phyloP scores from a whole-genome alignment of 2,888 invertebrate species.

The Cosmia trapezina region DNA sequence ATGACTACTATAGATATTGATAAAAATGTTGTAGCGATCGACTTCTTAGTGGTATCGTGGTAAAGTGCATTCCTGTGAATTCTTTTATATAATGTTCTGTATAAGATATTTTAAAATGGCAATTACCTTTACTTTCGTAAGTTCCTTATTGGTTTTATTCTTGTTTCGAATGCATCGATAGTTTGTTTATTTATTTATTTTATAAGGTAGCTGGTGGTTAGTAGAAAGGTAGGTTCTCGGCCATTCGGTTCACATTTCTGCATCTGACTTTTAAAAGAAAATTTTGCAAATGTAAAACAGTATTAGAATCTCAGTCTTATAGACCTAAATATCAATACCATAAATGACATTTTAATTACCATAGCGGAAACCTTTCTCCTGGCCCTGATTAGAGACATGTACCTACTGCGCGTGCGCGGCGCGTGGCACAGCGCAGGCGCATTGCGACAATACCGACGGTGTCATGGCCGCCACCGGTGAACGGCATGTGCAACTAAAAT shows the following conservation, averaged over 20 bases:
- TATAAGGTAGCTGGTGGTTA: neutral
- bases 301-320: neutral
- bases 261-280: neutral
- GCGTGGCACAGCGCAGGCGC: slow-evolving; percentile 59
- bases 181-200: neutral
- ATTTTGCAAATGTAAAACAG: neutral
- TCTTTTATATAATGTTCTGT: slow-evolving; percentile 36
- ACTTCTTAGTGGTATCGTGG: neutral
- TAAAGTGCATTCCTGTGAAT: slow-evolving; percentile 16
- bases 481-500: slow-evolving; percentile 74
- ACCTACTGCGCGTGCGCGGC: slow-evolving; percentile 35
- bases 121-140: slow-evolving; percentile 29
- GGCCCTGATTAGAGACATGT: slow-evolving; percentile 51
- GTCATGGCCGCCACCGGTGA: slow-evolving; percentile 86
- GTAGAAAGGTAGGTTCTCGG: neutral
- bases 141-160: slow-evolving; percentile 22
- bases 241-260: neutral
- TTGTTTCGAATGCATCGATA: slow-evolving; percentile 15
- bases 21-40: slow-evolving; percentile 11
- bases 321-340: slow-evolving; percentile 10
- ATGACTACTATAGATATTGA: neutral
- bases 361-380: slow-evolving; percentile 59
- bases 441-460: slow-evolving; percentile 85
- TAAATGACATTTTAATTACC: slow-evolving; percentile 42
- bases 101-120: neutral